These are phyloP conservation scores for Ascidia mentula DNA, from an alignment of 23 tunicate genomes.

Conservation along the genomic window DNA sequence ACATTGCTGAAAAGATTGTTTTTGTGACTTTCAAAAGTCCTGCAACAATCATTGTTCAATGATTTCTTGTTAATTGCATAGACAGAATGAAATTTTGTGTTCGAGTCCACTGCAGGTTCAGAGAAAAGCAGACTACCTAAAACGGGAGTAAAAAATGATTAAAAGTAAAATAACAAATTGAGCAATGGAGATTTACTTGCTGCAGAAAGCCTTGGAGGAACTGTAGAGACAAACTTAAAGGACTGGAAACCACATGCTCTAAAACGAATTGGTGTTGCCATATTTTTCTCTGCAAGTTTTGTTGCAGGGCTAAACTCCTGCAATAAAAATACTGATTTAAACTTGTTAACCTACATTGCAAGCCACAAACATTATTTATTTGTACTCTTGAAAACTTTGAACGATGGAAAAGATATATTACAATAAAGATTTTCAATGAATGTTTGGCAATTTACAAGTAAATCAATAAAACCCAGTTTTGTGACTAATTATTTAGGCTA, in stretches of 20 bases:
- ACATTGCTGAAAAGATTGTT: not conserved
- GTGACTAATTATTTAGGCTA: too few relatives aligned
- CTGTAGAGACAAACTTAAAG: not conserved
- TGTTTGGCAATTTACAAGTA: too few relatives aligned
- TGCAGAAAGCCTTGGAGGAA: not conserved
- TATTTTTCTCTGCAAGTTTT: conserved; percentile 7
- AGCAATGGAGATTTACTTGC: too few relatives aligned
- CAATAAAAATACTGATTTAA: too few relatives aligned
- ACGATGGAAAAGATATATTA: too few relatives aligned
- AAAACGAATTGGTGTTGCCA: conserved; percentile 2
- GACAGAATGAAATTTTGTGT: not conserved
- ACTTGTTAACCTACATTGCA: too few relatives aligned
- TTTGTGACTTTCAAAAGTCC: not conserved
- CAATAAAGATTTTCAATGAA: too few relatives aligned
- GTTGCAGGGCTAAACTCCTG: conserved; percentile 2
- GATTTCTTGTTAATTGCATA: not conserved
- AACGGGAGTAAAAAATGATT: too few relatives aligned
- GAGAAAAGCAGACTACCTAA: not conserved
- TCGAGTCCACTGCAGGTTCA: not conserved
- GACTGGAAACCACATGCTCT: not conserved
- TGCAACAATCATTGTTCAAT: not conserved
- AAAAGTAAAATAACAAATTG: too few relatives aligned
- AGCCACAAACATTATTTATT: too few relatives aligned
- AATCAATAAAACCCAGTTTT: too few relatives aligned
- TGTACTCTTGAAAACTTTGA: too few relatives aligned